Evolutionary conservation across 2,113 vertebrate species (phyloP).

Genomic region (Fregetta grallaria): DNA sequence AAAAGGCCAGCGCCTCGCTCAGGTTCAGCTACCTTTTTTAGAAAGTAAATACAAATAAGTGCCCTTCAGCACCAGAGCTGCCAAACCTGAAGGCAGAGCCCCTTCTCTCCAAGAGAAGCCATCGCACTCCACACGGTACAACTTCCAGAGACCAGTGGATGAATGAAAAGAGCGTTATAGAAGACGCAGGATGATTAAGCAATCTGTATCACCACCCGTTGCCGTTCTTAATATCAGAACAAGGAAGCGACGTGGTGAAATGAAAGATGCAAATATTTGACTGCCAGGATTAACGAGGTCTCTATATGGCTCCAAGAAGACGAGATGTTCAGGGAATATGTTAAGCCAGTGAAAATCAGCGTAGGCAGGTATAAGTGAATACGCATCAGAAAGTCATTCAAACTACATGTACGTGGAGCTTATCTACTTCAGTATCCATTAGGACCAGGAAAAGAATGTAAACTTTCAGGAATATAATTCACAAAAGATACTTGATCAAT

Average conservation of each 20-base stretch:
- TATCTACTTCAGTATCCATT: background rate
- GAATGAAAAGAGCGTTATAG: background rate
- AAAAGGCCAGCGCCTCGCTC: background rate
- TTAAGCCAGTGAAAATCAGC: background rate
- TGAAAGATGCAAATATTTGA: background rate
- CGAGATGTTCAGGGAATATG: fast-evolving
- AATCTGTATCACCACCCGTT: background rate
- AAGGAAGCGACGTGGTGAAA: background rate
- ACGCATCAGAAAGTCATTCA: background rate
- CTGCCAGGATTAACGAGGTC: background rate
- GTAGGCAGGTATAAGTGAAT: background rate
- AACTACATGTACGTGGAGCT: fast-evolving
- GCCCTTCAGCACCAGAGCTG: background rate
- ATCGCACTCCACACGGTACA: fast-evolving
- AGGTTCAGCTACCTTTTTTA: no score
- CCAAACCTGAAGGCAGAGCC: background rate
- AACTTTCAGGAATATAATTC: background rate
- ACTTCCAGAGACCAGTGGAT: background rate
- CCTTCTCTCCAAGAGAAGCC: background rate
- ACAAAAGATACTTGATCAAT: background rate
- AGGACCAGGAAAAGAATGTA: background rate
- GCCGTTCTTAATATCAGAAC: background rate
- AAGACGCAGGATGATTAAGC: background rate
- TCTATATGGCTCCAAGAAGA: background rate
- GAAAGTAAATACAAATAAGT: background rate